Conservation (phyloP, 1,140 invertebrate genomes). For the Pseudomyrmex dendroicus region DNA sequence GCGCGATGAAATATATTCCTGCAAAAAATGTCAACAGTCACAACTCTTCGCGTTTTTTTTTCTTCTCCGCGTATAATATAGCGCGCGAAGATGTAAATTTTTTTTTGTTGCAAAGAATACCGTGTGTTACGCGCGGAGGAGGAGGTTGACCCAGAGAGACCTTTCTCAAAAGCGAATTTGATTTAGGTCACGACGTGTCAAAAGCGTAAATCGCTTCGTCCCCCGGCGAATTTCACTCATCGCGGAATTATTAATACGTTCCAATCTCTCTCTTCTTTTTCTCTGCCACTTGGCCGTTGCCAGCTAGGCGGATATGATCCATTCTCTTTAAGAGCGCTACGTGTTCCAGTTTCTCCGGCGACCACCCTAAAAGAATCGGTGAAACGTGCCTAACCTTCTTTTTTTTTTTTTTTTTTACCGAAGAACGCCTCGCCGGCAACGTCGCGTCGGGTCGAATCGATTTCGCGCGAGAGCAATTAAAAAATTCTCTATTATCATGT, state of each 20-base stretch:
- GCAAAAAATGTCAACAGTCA: too few species aligned
- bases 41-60: too few species aligned
- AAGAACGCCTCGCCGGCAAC: neutral
- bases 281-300: constrained; percentile 34
- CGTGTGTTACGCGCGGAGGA: too few species aligned
- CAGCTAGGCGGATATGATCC: constrained; percentile 43
- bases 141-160: too few species aligned
- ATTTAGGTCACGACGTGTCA: neutral
- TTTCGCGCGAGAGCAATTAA: constrained; percentile 44
- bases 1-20: too few species aligned
- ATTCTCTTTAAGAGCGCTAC: constrained; percentile 57
- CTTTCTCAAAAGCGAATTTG: neutral
- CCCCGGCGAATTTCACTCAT: constrained; percentile 20
- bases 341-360: constrained; percentile 54
- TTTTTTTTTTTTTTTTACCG: constrained; percentile 6
- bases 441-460: neutral
- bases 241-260: constrained; percentile 31
- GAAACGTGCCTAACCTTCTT: constrained; percentile 57
- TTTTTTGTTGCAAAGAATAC: too few species aligned
- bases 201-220: neutral
- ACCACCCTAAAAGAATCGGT: constrained; percentile 53
- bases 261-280: neutral
- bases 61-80: too few species aligned
- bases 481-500: constrained; percentile 40
- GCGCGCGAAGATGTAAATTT: too few species aligned